phyloP scores from a whole-genome alignment of 2,797 vertebrate species.

The Rallus crepitans region DNA sequence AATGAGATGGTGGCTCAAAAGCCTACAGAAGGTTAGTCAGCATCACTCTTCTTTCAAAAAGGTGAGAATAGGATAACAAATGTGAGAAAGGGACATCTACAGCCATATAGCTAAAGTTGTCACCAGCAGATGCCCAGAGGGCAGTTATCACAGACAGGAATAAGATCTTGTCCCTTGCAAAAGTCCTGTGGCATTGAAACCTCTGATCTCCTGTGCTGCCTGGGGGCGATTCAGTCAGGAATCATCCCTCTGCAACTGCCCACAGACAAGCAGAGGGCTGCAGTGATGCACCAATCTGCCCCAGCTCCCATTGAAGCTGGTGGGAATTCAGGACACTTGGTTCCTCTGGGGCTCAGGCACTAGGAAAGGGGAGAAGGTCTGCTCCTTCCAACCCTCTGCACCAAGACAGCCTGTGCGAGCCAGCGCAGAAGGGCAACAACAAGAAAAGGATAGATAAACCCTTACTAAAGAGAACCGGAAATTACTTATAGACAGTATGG shows the following conservation, averaged over 20 bases:
- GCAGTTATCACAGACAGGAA: neutral
- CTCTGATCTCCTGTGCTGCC: neutral
- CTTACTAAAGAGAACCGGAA: neutral
- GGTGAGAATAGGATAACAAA: neutral
- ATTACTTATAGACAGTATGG: neutral
- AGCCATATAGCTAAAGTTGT: neutral
- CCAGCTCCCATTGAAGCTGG: accelerated
- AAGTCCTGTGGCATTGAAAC: neutral
- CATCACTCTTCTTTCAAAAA: neutral
- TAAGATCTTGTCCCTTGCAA: neutral
- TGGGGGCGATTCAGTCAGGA: accelerated
- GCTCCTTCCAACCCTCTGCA: neutral
- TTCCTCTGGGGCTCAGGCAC: accelerated
- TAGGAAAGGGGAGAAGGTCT: accelerated
- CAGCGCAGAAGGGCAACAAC: neutral
- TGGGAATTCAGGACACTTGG: accelerated
- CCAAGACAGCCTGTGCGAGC: accelerated
- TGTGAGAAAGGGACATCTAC: neutral
- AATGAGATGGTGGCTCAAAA: neutral
- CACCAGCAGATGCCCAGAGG: neutral
- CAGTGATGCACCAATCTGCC: accelerated
- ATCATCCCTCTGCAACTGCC: neutral
- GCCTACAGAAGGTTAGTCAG: neutral
- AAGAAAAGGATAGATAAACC: neutral
- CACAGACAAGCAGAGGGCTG: neutral